These are phyloP conservation scores for Diadema setosum DNA, from an alignment of 35 echinoderm and acorn worm species.

Conservation along the genomic window DNA sequence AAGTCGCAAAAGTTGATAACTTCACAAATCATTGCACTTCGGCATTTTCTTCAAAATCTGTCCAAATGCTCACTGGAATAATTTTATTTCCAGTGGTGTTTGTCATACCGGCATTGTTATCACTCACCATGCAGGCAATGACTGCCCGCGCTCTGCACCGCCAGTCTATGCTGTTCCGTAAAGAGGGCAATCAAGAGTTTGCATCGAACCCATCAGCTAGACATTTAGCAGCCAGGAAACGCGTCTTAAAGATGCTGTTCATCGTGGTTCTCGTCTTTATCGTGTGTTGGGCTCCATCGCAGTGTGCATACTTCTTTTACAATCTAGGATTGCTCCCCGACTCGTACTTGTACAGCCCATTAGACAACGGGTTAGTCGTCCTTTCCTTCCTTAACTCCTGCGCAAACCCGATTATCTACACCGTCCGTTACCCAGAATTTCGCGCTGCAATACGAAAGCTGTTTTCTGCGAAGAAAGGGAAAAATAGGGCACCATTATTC, in stretches of 20 bases:
- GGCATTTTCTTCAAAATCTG: background rate
- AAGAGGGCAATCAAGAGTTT: background rate
- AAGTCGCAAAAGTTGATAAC: background rate
- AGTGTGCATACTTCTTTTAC: conserved; percentile 8
- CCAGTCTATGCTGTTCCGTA: background rate
- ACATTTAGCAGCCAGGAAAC: background rate
- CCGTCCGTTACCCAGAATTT: conserved; percentile 4
- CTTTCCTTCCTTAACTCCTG: conserved; percentile 48
- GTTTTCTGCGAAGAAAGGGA: too few species aligned
- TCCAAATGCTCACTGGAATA: background rate
- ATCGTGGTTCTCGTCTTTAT: conserved; percentile 38
- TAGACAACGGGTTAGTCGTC: background rate
- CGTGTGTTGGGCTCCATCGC: conserved; percentile 45
- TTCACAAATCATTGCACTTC: background rate
- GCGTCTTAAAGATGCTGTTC: conserved; percentile 57
- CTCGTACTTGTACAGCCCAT: background rate
- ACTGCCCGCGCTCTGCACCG: background rate
- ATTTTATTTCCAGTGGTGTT: background rate
- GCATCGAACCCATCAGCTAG: too few species aligned
- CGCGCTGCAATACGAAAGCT: background rate
- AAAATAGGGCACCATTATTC: too few species aligned
- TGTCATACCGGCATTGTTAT: conserved; percentile 33
- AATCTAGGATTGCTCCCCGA: conserved; percentile 6
- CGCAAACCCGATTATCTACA: conserved; percentile 66
- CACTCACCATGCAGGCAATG: background rate